Evolutionary conservation across 2,113 vertebrate species (phyloP).

Genomic region (Proterorhinus semilunaris): DNA sequence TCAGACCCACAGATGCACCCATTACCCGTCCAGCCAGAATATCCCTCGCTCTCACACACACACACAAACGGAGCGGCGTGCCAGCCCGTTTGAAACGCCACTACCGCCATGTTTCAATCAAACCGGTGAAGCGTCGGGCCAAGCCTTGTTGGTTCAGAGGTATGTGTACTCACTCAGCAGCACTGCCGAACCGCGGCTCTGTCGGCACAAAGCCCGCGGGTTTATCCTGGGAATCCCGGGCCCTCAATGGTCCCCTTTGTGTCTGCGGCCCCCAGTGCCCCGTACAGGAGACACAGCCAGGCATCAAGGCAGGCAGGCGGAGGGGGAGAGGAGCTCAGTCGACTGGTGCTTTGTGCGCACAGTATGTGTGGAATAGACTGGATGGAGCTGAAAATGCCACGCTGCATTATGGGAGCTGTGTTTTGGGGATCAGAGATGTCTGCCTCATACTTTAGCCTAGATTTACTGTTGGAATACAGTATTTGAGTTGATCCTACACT

Average conservation of each 20-base stretch:
- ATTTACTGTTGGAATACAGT: neutral
- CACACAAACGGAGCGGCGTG: slow-evolving; percentile 19
- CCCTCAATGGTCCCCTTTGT: slow-evolving; percentile 64
- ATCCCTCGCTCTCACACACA: neutral
- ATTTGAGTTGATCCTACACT: no score
- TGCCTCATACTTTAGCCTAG: neutral
- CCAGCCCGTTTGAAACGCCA: slow-evolving; percentile 34
- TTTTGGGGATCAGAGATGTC: slow-evolving; percentile 12
- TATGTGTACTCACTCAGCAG: slow-evolving; percentile 54
- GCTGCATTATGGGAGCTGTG: neutral
- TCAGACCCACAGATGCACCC: slow-evolving; percentile 28
- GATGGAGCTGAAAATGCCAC: slow-evolving; percentile 19
- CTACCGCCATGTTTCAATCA: slow-evolving; percentile 30
- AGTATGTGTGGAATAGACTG: slow-evolving; percentile 1
- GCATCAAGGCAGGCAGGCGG: slow-evolving; percentile 12
- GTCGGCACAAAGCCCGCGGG: slow-evolving; percentile 51
- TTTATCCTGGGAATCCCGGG: slow-evolving; percentile 64
- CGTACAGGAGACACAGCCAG: slow-evolving; percentile 60
- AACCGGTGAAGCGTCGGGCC: slow-evolving; percentile 9
- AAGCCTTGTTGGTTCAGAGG: slow-evolving; percentile 38
- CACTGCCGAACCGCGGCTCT: slow-evolving; percentile 54
- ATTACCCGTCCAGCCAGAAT: slow-evolving; percentile 31
- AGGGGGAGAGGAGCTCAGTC: slow-evolving; percentile 46
- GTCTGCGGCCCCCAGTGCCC: slow-evolving; percentile 39
- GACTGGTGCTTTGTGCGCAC: slow-evolving; percentile 27